A percentile compares a stretch with the other conserved stretches of the same genome.
Evolutionary conservation across 1,140 invertebrate genomes (phyloP).

Genomic region (Coelopa frigida): DNA sequence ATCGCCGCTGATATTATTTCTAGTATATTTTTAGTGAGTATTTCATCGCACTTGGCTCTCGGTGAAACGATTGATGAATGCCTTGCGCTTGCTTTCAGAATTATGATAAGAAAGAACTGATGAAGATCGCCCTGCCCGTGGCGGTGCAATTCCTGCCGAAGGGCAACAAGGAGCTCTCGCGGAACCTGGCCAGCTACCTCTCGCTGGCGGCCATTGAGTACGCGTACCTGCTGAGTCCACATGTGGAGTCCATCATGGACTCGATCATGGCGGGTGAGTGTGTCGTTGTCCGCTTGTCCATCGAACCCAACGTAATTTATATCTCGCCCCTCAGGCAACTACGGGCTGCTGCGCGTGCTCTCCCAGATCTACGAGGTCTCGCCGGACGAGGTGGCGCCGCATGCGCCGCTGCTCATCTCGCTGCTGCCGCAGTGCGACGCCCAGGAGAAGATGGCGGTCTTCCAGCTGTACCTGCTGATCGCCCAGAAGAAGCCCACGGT

Average conservation of each 20-base stretch:
- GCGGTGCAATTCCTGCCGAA: conserved; percentile 87
- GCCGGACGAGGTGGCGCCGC: conserved; percentile 73
- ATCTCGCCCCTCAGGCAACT: conserved; percentile 55
- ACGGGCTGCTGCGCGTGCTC: conserved; percentile 73
- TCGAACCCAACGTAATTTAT: no score
- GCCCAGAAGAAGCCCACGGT: conserved; percentile 71
- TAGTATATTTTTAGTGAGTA: conserved; percentile 81
- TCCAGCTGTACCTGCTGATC: conserved; percentile 73
- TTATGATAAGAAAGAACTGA: conserved; percentile 80
- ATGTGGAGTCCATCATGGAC: conserved; percentile 83
- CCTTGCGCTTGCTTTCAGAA: conserved; percentile 51
- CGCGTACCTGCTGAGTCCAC: conserved; percentile 71
- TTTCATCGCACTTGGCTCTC: not conserved
- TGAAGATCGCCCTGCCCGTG: conserved; percentile 81
- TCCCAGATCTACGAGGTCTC: conserved; percentile 84
- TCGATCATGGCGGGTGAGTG: conserved; percentile 73
- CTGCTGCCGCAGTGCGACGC: conserved; percentile 74
- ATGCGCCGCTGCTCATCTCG: conserved; percentile 72
- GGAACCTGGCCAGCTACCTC: conserved; percentile 85
- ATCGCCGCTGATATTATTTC: conserved; percentile 90
- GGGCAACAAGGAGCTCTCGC: conserved; percentile 78
- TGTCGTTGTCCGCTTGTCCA: no score
- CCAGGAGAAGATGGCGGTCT: conserved; percentile 73
- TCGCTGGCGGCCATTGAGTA: conserved; percentile 89
- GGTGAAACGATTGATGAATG: no score